These are phyloP conservation scores for Melanotaenia trifasciata DNA, from an alignment of 2,797 vertebrate genomes.

Conservation along the genomic window DNA sequence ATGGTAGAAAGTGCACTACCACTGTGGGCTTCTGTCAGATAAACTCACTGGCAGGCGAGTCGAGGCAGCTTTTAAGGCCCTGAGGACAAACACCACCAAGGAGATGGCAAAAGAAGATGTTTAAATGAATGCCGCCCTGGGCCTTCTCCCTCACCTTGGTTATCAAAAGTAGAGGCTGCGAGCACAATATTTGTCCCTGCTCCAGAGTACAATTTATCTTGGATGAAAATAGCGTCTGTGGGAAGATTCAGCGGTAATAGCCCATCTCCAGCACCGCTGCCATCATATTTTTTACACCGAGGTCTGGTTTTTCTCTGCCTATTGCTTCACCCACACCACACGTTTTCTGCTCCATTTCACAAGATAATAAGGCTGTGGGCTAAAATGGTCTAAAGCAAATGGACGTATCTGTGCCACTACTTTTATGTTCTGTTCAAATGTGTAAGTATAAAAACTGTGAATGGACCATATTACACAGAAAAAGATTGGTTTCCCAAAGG, in stretches of 20 bases:
- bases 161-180: slow-evolving; percentile 59
- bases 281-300: slow-evolving; percentile 56
- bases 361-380: slow-evolving; percentile 63
- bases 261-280: slow-evolving; percentile 48
- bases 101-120: slow-evolving; percentile 76
- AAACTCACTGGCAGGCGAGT: slow-evolving; percentile 57
- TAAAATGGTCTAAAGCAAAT: slow-evolving; percentile 56
- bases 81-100: slow-evolving; percentile 57
- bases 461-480: slow-evolving; percentile 8
- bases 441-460: slow-evolving; percentile 28
- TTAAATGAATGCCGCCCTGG: slow-evolving; percentile 70
- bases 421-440: slow-evolving; percentile 34
- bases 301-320: slow-evolving; percentile 48
- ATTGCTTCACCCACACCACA: slow-evolving; percentile 39
- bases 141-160: slow-evolving; percentile 64
- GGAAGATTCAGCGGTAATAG: slow-evolving; percentile 64
- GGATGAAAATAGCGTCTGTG: slow-evolving; percentile 64
- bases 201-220: slow-evolving; percentile 70
- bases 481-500: slow-evolving; percentile 6
- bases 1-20: slow-evolving; percentile 41
- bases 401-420: slow-evolving; percentile 39
- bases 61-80: slow-evolving; percentile 61
- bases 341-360: slow-evolving; percentile 71
- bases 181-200: slow-evolving; percentile 69
- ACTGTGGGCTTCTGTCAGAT: slow-evolving; percentile 56